phyloP scores from a whole-genome alignment of 2,797 vertebrate species.

The Sebastiscus tertius region DNA sequence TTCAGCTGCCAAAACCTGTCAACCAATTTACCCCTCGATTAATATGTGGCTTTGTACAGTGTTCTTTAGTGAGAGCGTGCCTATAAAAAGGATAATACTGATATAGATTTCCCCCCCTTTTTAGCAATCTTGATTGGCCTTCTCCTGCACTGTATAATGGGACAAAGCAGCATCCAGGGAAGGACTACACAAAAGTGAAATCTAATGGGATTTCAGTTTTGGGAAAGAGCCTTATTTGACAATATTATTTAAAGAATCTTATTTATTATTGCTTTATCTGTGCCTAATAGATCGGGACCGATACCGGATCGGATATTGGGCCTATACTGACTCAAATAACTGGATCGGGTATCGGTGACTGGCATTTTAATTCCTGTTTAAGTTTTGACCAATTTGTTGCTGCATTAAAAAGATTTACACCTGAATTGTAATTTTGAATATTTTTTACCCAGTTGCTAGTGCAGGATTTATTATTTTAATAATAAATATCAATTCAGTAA shows the following conservation, averaged over 20 bases:
- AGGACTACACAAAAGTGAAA: background rate
- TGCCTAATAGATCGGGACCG: background rate
- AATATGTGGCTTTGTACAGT: background rate
- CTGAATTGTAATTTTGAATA: too few species aligned
- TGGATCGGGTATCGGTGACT: too few species aligned
- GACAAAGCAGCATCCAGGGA: background rate
- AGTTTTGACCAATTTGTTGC: too few species aligned
- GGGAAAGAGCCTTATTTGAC: background rate
- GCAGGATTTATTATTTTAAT: too few species aligned
- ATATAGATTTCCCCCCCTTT: background rate
- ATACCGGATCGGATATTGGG: too few species aligned
- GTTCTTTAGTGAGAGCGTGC: background rate
- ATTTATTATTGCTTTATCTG: background rate
- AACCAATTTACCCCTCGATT: background rate
- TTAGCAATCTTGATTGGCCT: background rate
- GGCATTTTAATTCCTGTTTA: too few species aligned
- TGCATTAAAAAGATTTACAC: too few species aligned
- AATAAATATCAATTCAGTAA: too few species aligned
- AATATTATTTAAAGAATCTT: background rate
- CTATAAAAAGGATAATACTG: background rate
- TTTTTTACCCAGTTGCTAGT: too few species aligned
- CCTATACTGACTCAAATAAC: too few species aligned
- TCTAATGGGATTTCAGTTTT: background rate
- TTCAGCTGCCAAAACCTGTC: background rate
- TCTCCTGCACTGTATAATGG: background rate